Conservation (phyloP, 2,888 invertebrate species). For the Malachius bipustulatus region DNA sequence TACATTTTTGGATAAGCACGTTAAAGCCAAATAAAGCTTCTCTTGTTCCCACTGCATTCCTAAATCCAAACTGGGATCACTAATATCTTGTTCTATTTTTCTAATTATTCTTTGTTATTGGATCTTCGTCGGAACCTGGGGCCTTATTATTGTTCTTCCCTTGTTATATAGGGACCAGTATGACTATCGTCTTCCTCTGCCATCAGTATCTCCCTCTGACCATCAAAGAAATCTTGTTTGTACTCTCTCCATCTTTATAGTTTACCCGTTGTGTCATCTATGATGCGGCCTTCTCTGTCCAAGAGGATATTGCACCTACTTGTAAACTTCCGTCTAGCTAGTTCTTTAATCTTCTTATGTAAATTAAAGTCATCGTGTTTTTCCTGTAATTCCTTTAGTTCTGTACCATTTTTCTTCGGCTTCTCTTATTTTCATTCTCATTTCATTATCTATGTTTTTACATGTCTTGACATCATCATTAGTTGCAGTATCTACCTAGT, state of each 20-base stretch:
- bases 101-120: neutral
- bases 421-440: neutral
- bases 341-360: neutral
- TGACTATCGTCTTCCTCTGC: constrained; percentile 1
- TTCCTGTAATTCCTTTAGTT: neutral
- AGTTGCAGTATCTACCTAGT: too few relatives aligned
- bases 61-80: constrained; percentile 2
- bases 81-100: neutral
- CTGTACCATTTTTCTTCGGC: neutral
- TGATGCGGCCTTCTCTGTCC: too few relatives aligned
- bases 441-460: neutral
- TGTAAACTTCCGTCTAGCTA: neutral
- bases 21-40: neutral
- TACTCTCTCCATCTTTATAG: constrained; percentile 1
- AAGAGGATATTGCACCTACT: neutral
- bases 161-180: too few relatives aligned
- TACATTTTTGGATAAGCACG: neutral
- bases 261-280: neutral
- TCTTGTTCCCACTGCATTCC: constrained; percentile 3
- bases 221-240: neutral
- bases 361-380: neutral
- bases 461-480: neutral
- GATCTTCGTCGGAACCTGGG: neutral
- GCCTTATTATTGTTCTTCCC: constrained; percentile 5
- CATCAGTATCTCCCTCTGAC: neutral